Evolutionary conservation across 2,113 vertebrate genomes (phyloP).

Genomic region (Rhinolophus ferrumequinum): DNA sequence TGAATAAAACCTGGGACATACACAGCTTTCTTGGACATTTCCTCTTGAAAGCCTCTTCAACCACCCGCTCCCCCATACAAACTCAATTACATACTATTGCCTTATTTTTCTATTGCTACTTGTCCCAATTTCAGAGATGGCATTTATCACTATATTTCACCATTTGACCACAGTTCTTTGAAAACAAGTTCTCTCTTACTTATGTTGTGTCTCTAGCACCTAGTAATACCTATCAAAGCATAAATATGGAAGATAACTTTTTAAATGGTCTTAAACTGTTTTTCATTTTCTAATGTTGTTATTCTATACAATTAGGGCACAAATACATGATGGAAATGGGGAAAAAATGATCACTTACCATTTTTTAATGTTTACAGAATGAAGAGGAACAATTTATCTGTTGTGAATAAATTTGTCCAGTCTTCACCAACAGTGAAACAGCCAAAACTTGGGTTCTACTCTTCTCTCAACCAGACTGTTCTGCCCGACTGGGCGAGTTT

Average conservation of each 20-base stretch:
- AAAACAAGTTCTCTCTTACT: background rate
- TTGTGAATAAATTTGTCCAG: constrained; percentile 81
- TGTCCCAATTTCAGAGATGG: background rate
- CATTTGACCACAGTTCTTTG: background rate
- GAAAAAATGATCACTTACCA: background rate
- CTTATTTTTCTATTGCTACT: background rate
- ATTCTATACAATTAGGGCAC: background rate
- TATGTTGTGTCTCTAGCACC: background rate
- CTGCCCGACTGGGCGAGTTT: constrained; percentile 89
- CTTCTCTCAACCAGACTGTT: constrained; percentile 47
- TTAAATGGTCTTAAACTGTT: background rate
- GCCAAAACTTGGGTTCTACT: constrained; percentile 76
- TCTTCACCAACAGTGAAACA: constrained; percentile 84
- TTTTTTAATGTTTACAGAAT: constrained; percentile 81
- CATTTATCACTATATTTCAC: background rate
- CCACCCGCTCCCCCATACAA: background rate
- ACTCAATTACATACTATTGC: background rate
- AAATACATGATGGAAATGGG: background rate
- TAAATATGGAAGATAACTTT: background rate
- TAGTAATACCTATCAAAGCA: background rate
- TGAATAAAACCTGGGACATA: background rate
- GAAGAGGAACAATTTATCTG: constrained; percentile 87
- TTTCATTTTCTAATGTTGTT: background rate
- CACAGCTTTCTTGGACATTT: background rate
- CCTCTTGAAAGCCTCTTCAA: background rate